Evolutionary conservation across 2,888 invertebrate genomes (phyloP).

Genomic region (Auanema freiburgensis): DNA sequence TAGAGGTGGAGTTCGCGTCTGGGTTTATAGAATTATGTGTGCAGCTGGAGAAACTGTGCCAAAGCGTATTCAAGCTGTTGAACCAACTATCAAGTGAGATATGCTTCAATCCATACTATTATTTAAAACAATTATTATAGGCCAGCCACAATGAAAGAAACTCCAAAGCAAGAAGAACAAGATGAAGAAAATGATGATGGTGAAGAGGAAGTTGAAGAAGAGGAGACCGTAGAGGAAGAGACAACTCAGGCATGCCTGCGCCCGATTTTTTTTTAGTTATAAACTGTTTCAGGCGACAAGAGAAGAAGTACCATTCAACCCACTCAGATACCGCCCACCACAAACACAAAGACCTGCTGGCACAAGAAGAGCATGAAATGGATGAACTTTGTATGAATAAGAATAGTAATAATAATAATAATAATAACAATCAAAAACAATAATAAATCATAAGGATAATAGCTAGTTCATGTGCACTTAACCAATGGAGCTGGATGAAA

Average conservation of each 20-base stretch:
- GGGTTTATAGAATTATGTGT: conserved; percentile 57
- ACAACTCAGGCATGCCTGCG: conserved; percentile 20
- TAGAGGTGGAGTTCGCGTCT: conserved; percentile 61
- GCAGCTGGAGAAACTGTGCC: conserved; percentile 34
- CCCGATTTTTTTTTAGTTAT: no score
- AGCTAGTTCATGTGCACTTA: no score
- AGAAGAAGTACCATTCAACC: conserved; percentile 47
- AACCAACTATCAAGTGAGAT: conserved; percentile 6
- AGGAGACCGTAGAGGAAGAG: conserved; percentile 22
- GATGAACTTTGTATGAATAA: not conserved
- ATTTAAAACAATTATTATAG: not conserved
- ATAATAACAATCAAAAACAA: conserved; percentile 5
- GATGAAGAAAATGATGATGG: conserved; percentile 19
- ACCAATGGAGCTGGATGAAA: no score
- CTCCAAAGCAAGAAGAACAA: conserved; percentile 27
- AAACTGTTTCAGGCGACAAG: conserved; percentile 26
- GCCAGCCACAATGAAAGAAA: conserved; percentile 20
- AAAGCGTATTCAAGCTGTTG: not conserved
- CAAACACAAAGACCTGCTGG: conserved; percentile 32
- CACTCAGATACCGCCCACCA: conserved; percentile 56
- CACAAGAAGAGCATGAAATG: conserved; percentile 22
- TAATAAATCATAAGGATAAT: conserved; percentile 2
- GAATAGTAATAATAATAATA: conserved; percentile 7
- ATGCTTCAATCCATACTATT: not conserved
- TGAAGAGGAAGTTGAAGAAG: conserved; percentile 17